Conservation (phyloP, 2,888 invertebrate species). For the Crepidodera aurea region DNA sequence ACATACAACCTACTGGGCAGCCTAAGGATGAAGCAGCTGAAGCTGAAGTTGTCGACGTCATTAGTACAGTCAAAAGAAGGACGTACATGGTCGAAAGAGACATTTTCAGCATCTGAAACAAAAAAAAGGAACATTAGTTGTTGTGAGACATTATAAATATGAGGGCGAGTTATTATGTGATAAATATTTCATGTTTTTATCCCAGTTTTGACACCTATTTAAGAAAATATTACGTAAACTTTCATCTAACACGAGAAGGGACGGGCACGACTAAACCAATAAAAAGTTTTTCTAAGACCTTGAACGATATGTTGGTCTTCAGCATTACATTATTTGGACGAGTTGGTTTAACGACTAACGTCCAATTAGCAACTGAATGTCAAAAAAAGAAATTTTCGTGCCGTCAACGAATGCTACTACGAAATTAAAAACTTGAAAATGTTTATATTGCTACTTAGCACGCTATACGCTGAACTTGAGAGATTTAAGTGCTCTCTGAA, state of each 20-base stretch:
- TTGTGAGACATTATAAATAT: no score
- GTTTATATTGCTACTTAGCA: slow-evolving; percentile 32
- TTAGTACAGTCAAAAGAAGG: slow-evolving; percentile 45
- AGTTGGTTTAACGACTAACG: slow-evolving; percentile 8
- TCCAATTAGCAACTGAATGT: slow-evolving; percentile 23
- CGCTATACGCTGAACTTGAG: slow-evolving; percentile 27
- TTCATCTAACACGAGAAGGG: no score
- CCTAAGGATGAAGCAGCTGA: slow-evolving; percentile 68
- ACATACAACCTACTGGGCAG: slow-evolving; percentile 87
- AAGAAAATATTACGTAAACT: no score
- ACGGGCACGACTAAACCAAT: no score
- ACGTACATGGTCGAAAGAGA: slow-evolving; percentile 30
- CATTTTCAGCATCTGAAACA: slow-evolving; percentile 50
- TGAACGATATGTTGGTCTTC: no score
- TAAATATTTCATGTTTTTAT: no score
- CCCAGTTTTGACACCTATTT: no score
- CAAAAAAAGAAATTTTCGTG: slow-evolving; percentile 15
- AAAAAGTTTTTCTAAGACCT: no score
- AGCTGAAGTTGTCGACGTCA: slow-evolving; percentile 43
- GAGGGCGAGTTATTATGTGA: no score
- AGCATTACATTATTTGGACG: slow-evolving; percentile 10
- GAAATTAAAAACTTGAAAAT: slow-evolving; percentile 29
- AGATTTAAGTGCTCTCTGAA: slow-evolving; percentile 26
- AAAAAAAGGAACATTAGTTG: no score
- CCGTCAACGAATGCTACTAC: slow-evolving; percentile 12